Percentiles rank a stretch among this genome's conserved stretches.
These are phyloP conservation scores for Anolis carolinensis DNA, from an alignment of 2,113 vertebrate species.

Conservation along the genomic window DNA sequence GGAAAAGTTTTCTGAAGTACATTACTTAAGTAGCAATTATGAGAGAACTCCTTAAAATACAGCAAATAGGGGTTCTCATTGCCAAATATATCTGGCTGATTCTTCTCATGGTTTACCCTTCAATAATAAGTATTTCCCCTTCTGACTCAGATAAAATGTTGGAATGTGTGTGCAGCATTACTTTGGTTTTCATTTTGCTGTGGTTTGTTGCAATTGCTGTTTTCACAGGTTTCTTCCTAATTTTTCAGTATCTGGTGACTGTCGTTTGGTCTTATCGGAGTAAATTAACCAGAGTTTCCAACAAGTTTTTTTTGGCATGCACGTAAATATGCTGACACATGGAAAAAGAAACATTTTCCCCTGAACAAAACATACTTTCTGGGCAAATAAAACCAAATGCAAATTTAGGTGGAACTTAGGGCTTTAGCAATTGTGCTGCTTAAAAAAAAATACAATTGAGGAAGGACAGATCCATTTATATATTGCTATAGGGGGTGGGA, in stretches of 20 bases:
- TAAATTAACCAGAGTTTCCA: slow-evolving; percentile 8
- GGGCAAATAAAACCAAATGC: not conserved
- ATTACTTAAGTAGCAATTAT: slow-evolving; percentile 34
- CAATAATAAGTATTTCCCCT: slow-evolving; percentile 11
- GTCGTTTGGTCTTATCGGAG: not conserved
- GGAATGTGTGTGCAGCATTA: not conserved
- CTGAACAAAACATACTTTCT: not conserved
- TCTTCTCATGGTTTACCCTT: not conserved
- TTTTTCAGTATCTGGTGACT: not conserved
- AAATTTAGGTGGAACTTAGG: not conserved
- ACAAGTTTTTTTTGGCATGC: slow-evolving; percentile 15
- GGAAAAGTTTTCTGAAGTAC: slow-evolving; percentile 2
- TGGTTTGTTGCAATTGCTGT: not conserved
- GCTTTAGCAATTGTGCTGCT: not conserved
- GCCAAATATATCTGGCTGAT: slow-evolving; percentile 38
- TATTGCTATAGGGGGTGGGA: not conserved
- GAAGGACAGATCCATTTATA: not conserved
- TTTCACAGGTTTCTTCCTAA: not conserved
- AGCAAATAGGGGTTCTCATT: slow-evolving; percentile 50
- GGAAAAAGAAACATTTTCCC: not conserved
- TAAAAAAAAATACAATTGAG: not conserved
- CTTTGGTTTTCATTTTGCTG: not conserved
- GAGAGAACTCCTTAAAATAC: slow-evolving; percentile 32
- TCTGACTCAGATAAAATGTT: slow-evolving; percentile 9
- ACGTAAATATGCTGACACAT: not conserved